A percentile compares a stretch with the other conserved stretches of the same genome.
These are phyloP conservation scores for Aphidoletes aphidimyza DNA, from an alignment of 2,888 invertebrate genomes.

Conservation along the genomic window DNA sequence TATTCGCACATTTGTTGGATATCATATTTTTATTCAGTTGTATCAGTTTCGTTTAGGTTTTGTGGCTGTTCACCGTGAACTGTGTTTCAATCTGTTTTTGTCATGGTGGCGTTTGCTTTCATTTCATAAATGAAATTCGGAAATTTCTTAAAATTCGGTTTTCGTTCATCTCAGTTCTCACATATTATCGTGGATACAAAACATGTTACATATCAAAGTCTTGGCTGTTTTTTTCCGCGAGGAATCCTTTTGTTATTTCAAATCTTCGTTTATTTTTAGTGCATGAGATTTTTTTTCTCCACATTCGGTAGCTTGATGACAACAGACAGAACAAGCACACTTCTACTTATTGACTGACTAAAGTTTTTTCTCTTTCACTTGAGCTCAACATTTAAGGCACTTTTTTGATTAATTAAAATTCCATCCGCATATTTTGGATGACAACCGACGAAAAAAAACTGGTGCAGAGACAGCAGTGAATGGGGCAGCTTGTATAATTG, in stretches of 20 bases:
- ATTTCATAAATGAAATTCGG: constrained; percentile 12
- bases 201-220: no score
- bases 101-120: constrained; percentile 44
- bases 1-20: constrained; percentile 30
- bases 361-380: neutral
- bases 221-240: neutral
- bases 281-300: neutral
- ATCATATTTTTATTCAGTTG: constrained; percentile 8
- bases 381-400: neutral
- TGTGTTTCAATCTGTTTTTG: constrained; percentile 37
- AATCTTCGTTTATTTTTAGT: neutral
- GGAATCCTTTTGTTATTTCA: constrained; percentile 7
- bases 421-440: constrained; percentile 27
- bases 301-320: neutral
- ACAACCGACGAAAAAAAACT: neutral
- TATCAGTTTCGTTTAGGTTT: neutral
- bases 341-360: no score
- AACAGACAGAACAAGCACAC: constrained; percentile 7
- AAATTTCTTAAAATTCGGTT: neutral
- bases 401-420: constrained; percentile 48
- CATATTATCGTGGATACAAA: no score
- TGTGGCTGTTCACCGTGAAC: neutral
- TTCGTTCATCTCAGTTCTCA: neutral
- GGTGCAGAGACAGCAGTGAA: neutral
- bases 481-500: constrained; percentile 18